Percentiles rank a stretch among this genome's conserved stretches.
Evolutionary conservation across 2,113 vertebrate species (phyloP).

Genomic region (Cebidichthys violaceus): DNA sequence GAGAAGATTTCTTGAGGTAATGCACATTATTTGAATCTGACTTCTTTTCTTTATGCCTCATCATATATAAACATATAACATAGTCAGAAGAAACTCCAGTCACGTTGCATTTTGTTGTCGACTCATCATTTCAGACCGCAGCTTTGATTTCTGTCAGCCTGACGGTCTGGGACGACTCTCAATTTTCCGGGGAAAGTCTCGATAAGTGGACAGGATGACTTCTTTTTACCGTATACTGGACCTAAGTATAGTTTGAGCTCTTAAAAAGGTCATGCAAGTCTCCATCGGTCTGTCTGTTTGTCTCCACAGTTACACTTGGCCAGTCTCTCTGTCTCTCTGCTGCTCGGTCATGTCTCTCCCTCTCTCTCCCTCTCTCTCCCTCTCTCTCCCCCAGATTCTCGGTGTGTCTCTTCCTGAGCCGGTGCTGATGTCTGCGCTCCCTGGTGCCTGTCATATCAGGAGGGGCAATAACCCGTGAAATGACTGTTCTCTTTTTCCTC

Average conservation of each 20-base stretch:
- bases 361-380: conserved; percentile 41
- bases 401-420: conserved; percentile 30
- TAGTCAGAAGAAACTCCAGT: background rate
- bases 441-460: conserved; percentile 78
- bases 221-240: background rate
- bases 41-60: conserved; percentile 5
- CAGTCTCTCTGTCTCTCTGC: conserved; percentile 32
- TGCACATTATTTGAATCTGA: conserved; percentile 34
- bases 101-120: background rate
- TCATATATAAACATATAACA: background rate
- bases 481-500: conserved; percentile 72
- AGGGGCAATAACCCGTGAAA: conserved; percentile 80
- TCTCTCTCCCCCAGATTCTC: conserved; percentile 26
- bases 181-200: conserved; percentile 9
- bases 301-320: conserved; percentile 26
- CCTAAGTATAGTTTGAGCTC: background rate
- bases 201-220: background rate
- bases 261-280: conserved; percentile 27
- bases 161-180: conserved; percentile 1
- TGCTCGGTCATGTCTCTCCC: conserved; percentile 42
- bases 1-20: conserved; percentile 45
- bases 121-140: background rate
- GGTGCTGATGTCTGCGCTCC: conserved; percentile 67
- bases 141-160: background rate
- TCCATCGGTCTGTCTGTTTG: conserved; percentile 16